These are phyloP conservation scores for Cephalopholis sonnerati DNA, from an alignment of 2,113 vertebrate species.

Conservation along the genomic window DNA sequence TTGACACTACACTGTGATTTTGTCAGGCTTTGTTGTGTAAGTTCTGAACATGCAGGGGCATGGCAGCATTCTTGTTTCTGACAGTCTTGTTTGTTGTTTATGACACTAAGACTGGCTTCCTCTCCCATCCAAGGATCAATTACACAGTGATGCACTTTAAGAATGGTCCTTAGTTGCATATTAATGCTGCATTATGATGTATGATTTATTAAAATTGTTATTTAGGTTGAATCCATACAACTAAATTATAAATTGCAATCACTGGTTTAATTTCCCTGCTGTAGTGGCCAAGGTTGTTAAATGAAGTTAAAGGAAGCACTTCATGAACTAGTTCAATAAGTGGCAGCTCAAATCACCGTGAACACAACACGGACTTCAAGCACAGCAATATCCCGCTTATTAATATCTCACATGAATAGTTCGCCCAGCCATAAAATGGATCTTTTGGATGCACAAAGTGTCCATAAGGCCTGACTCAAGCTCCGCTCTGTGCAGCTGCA, in stretches of 20 bases:
- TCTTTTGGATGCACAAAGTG: not conserved
- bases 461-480: not conserved
- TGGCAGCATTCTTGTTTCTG: not conserved
- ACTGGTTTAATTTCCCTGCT: not conserved
- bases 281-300: not conserved
- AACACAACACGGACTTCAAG: not conserved
- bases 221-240: not conserved
- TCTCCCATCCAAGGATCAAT: not conserved
- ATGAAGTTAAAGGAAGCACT: slow-evolving; percentile 8
- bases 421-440: not conserved
- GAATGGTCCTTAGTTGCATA: not conserved
- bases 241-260: slow-evolving; percentile 3
- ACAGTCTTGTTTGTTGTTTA: not conserved
- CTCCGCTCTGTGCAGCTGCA: slow-evolving; percentile 3
- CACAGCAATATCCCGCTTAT: not conserved
- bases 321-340: slow-evolving; percentile 2
- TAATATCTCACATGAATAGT: slow-evolving; percentile 7
- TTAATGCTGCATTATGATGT: not conserved
- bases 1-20: not conserved
- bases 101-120: not conserved
- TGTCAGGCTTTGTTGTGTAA: not conserved
- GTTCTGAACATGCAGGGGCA: not conserved
- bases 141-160: not conserved
- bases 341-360: not conserved
- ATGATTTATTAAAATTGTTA: not conserved